Evolutionary conservation across 2,113 vertebrate species (phyloP).

Genomic region (Globicephala melas): DNA sequence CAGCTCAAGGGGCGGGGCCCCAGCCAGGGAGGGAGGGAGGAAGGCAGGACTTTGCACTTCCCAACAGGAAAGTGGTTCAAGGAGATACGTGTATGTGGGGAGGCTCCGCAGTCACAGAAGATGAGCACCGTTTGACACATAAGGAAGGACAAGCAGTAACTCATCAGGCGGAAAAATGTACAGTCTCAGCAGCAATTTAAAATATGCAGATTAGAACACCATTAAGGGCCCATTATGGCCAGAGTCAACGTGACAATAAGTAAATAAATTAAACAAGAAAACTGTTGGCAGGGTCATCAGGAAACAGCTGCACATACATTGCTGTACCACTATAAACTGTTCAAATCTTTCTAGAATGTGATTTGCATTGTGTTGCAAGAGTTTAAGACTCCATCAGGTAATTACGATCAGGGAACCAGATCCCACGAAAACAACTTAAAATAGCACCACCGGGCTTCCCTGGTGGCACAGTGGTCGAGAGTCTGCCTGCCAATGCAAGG

Average conservation of each 20-base stretch:
- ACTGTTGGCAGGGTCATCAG: background rate
- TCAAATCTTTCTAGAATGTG: conserved; percentile 21
- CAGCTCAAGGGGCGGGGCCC: background rate
- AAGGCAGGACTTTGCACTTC: background rate
- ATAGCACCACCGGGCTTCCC: background rate
- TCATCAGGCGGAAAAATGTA: conserved; percentile 47
- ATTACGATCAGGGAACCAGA: background rate
- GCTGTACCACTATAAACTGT: background rate
- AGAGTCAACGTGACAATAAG: conserved; percentile 43
- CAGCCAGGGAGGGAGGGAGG: background rate
- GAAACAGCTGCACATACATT: background rate
- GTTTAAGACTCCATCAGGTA: background rate
- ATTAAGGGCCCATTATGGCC: conserved; percentile 44
- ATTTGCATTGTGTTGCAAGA: background rate
- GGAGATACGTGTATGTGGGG: background rate
- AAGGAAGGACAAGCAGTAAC: conserved; percentile 34
- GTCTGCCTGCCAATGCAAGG: no score
- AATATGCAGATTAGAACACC: conserved; percentile 52
- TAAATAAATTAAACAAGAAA: conserved; percentile 62
- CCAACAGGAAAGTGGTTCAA: background rate
- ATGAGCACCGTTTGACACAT: conserved; percentile 32
- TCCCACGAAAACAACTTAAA: background rate
- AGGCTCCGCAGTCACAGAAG: background rate
- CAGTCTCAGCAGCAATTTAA: conserved; percentile 57
- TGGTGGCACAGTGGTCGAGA: no score